A percentile compares a stretch with the other conserved stretches of the same genome.
These are phyloP conservation scores for Engraulis encrasicolus DNA, from an alignment of 2,113 vertebrate genomes.

Conservation along the genomic window DNA sequence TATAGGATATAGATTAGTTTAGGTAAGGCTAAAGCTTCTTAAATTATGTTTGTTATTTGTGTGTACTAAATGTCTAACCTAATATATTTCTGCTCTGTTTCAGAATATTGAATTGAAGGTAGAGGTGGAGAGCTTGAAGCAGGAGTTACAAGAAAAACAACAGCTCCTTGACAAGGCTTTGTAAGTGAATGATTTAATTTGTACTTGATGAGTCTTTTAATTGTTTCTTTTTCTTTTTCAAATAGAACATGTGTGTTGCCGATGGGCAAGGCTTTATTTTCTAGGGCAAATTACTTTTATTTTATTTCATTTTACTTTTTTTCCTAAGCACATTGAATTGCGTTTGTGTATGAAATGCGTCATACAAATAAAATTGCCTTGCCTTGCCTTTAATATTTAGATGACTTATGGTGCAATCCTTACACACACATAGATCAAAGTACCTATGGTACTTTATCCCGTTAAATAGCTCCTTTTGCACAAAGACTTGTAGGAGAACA, in stretches of 20 bases:
- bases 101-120: conserved; percentile 99
- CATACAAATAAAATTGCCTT: too few relatives aligned
- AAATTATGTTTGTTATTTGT: background rate
- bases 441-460: background rate
- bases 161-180: conserved; percentile 87
- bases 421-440: too few relatives aligned
- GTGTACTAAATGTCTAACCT: background rate
- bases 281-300: too few relatives aligned
- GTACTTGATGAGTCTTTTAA: background rate
- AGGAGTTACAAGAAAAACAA: conserved; percentile 92
- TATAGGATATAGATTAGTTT: too few relatives aligned
- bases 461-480: background rate
- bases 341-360: too few relatives aligned
- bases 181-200: conserved; percentile 72
- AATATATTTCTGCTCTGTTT: conserved; percentile 54
- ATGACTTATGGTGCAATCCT: background rate
- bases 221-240: too few relatives aligned
- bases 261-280: too few relatives aligned
- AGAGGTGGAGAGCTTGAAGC: conserved; percentile 96
- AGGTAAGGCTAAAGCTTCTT: too few relatives aligned
- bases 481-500: background rate
- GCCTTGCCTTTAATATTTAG: background rate
- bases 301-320: too few relatives aligned
- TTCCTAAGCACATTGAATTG: background rate
- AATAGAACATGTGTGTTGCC: too few relatives aligned